Percentiles rank a stretch among this genome's conserved stretches.
Conservation (phyloP, 2,113 vertebrate species). For the Orycteropus afer region DNA sequence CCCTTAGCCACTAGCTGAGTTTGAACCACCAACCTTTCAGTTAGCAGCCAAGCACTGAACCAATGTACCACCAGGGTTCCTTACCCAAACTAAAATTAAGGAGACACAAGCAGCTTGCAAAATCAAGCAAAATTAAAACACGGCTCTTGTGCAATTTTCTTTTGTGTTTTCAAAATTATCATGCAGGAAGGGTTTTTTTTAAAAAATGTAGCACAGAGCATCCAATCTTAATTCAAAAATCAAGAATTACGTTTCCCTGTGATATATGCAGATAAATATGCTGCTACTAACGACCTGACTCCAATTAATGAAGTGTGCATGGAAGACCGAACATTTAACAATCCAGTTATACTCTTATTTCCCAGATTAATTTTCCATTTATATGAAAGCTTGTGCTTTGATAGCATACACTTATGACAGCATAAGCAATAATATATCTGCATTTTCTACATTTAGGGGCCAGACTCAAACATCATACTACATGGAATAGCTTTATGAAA, state of each 20-base stretch:
- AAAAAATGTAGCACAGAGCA: neutral
- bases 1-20: neutral
- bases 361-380: conserved; percentile 1
- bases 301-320: neutral
- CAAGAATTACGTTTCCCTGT: neutral
- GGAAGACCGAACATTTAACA: neutral
- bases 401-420: neutral
- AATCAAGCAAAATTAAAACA: neutral
- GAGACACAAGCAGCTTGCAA: neutral
- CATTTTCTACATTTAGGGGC: neutral
- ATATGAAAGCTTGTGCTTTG: neutral
- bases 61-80: neutral
- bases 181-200: neutral
- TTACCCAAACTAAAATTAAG: neutral
- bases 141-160: conserved; percentile 11
- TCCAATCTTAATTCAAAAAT: neutral
- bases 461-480: neutral
- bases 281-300: neutral
- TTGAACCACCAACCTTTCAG: neutral
- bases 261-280: neutral
- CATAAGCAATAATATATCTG: neutral
- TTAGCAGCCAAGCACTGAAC: too few species aligned
- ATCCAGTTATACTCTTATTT: neutral
- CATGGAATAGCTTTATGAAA: neutral
- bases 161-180: neutral